Evolutionary conservation across 2,113 vertebrate genomes (phyloP).

Genomic region (Donacobius atricapilla): DNA sequence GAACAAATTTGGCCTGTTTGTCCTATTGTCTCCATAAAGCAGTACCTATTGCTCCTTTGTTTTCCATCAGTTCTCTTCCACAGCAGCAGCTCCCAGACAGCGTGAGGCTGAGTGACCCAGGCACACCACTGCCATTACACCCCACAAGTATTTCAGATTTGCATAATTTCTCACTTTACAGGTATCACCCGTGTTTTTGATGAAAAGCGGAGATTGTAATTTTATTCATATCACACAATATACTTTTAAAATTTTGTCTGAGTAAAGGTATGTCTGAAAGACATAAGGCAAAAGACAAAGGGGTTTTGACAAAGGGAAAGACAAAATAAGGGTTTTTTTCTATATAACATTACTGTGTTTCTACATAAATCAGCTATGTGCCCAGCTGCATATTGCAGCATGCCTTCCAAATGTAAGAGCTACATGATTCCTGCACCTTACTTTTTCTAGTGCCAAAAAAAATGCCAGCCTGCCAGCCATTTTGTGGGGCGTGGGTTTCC

Average conservation of each 20-base stretch:
- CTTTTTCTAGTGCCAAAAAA: neutral
- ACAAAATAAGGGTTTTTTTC: neutral
- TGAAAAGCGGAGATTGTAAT: neutral
- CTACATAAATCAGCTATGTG: neutral
- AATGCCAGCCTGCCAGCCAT: neutral
- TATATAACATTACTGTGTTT: neutral
- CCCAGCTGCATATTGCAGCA: neutral
- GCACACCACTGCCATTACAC: neutral
- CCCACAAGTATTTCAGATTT: neutral
- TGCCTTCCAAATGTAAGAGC: neutral
- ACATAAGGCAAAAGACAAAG: too few relatives aligned
- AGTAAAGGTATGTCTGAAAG: neutral
- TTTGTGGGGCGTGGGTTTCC: neutral
- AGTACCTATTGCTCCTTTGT: neutral
- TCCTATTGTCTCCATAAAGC: neutral
- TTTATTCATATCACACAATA: neutral
- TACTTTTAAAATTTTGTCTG: neutral
- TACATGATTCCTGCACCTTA: neutral
- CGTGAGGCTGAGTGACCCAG: neutral
- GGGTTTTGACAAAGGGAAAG: too few relatives aligned
- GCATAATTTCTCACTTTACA: neutral
- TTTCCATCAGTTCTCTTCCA: neutral
- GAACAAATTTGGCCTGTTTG: neutral
- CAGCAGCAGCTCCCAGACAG: neutral
- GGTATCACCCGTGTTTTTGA: neutral